phyloP scores from a whole-genome alignment of 2,888 invertebrate species.

The Nebria brevicollis region DNA sequence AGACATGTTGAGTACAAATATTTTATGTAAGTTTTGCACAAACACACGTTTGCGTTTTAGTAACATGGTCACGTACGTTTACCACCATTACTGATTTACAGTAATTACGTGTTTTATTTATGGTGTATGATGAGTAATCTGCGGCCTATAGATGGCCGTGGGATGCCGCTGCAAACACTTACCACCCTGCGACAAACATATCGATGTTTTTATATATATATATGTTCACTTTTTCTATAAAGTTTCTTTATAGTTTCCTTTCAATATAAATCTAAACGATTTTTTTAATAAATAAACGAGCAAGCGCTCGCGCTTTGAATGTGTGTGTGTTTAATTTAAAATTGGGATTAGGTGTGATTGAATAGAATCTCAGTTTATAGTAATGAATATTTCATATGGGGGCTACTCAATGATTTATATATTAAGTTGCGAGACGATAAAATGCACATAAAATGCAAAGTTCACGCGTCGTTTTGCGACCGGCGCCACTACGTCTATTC shows the following conservation, averaged over 20 bases:
- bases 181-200: background rate
- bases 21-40: background rate
- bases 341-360: no score
- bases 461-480: background rate
- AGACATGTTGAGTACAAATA: no score
- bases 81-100: background rate
- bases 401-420: background rate
- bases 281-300: no score
- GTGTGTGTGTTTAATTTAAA: no score
- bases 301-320: no score
- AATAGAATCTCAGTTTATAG: no score
- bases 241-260: no score
- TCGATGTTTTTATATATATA: background rate
- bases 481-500: background rate
- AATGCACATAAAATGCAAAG: background rate
- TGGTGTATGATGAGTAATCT: background rate
- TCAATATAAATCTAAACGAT: no score
- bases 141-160: background rate
- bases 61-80: background rate
- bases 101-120: constrained; percentile 1
- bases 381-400: no score
- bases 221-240: no score
- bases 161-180: background rate
- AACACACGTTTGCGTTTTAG: background rate
- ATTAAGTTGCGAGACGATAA: background rate